phyloP scores from a whole-genome alignment of 2,888 invertebrate genomes.

The Argyresthia albistria region DNA sequence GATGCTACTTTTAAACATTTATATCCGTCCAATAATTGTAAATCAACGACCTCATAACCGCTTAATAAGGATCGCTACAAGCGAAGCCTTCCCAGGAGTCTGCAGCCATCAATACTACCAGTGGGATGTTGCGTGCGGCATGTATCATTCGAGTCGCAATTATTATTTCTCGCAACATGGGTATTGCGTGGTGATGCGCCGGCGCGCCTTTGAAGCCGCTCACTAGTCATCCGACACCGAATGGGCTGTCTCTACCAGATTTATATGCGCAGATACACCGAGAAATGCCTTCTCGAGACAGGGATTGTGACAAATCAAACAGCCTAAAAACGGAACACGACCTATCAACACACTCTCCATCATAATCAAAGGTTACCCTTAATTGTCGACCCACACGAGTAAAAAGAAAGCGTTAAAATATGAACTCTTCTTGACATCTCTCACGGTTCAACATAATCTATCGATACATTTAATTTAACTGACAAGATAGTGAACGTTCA shows the following conservation, averaged over 20 bases:
- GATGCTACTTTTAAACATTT: not conserved
- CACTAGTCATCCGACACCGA: slow-evolving; percentile 41
- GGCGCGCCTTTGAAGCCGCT: slow-evolving; percentile 27
- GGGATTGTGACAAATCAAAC: too few relatives aligned
- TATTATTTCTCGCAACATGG: slow-evolving; percentile 53
- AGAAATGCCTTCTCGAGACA: slow-evolving; percentile 12
- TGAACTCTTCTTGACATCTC: slow-evolving; percentile 17
- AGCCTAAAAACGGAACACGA: too few relatives aligned
- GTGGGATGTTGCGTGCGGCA: slow-evolving; percentile 35
- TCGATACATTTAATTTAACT: slow-evolving; percentile 72
- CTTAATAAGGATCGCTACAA: slow-evolving; percentile 24
- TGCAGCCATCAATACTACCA: not conserved
- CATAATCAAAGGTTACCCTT: not conserved
- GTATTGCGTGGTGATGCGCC: slow-evolving; percentile 53
- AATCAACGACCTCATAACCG: slow-evolving; percentile 26
- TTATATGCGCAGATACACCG: slow-evolving; percentile 40
- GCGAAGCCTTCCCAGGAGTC: not conserved
- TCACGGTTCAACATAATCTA: slow-evolving; percentile 67
- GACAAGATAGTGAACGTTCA: slow-evolving; percentile 71
- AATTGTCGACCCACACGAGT: slow-evolving; percentile 3
- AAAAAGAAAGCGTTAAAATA: not conserved
- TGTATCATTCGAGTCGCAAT: slow-evolving; percentile 60
- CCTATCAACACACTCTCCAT: not conserved
- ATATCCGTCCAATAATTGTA: slow-evolving; percentile 14
- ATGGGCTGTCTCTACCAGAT: slow-evolving; percentile 48